A percentile compares a stretch with the other conserved stretches of the same genome.
These are phyloP conservation scores for Pangasius krempfi DNA, from an alignment of 2,797 vertebrate genomes.

Conservation along the genomic window DNA sequence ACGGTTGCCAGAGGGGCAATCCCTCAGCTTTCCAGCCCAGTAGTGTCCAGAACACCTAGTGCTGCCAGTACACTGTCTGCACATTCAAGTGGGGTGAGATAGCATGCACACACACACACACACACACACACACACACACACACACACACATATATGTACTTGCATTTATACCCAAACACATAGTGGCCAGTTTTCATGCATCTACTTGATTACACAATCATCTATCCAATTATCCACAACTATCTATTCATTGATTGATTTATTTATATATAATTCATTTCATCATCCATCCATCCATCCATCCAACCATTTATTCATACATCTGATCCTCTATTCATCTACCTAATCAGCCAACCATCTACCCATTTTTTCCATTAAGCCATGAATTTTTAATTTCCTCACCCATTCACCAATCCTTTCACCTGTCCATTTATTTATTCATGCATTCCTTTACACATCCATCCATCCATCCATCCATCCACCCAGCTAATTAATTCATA, in stretches of 20 bases:
- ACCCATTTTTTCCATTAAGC: background rate
- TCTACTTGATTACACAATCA: background rate
- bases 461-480: background rate
- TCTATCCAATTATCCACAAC: background rate
- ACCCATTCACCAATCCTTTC: background rate
- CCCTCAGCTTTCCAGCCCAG: conserved; percentile 84
- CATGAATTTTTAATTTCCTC: background rate
- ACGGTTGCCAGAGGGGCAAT: conserved; percentile 86
- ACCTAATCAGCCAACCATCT: background rate
- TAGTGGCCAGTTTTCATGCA: background rate
- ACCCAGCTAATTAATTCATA: background rate
- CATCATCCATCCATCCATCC: background rate
- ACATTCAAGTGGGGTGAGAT: conserved; percentile 87
- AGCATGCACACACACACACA: background rate
- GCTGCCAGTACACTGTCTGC: conserved; percentile 92
- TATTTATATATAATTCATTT: background rate
- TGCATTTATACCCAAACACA: background rate
- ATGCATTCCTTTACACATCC: background rate
- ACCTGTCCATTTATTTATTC: background rate
- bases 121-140: conserved; percentile 9
- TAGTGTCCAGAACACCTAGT: conserved; percentile 90
- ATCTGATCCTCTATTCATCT: background rate
- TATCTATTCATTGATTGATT: background rate
- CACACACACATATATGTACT: too few relatives aligned
- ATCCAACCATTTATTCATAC: background rate